Percentiles rank a stretch among this genome's conserved stretches.
These are phyloP conservation scores for Tetramorium parvispinum DNA, from an alignment of 1,140 invertebrate species.

Conservation along the genomic window DNA sequence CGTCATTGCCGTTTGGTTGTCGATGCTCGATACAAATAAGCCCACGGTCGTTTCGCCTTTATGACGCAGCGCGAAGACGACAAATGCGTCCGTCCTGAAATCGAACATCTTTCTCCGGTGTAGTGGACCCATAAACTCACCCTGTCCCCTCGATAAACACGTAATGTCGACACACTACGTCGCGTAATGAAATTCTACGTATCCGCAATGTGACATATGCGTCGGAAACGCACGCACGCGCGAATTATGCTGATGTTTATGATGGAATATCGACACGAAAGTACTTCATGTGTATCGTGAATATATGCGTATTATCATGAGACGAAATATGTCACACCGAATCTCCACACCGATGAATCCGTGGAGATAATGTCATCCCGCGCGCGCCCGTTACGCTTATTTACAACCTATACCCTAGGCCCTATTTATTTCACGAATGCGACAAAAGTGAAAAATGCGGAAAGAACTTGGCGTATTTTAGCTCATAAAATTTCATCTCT, in stretches of 20 bases:
- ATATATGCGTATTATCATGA: slow-evolving; percentile 14
- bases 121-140: slow-evolving; percentile 13
- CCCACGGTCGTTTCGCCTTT: slow-evolving; percentile 66
- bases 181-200: slow-evolving; percentile 52
- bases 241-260: slow-evolving; percentile 33
- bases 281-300: not conserved
- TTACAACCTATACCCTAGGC: not conserved
- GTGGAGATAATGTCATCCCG: not conserved
- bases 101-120: not conserved
- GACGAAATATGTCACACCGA: not conserved
- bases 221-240: not conserved
- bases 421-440: not conserved
- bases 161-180: slow-evolving; percentile 41
- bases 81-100: not conserved
- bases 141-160: not conserved
- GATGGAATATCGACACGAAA: not conserved
- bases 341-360: not conserved
- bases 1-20: not conserved
- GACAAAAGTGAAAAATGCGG: not conserved
- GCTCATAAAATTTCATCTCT: not conserved
- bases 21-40: slow-evolving; percentile 62
- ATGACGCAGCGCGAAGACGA: slow-evolving; percentile 56
- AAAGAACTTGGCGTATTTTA: not conserved
- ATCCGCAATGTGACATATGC: not conserved
- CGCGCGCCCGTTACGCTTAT: not conserved